phyloP scores from a whole-genome alignment of 2,113 vertebrate genomes.

The Herpetotheres cachinnans region DNA sequence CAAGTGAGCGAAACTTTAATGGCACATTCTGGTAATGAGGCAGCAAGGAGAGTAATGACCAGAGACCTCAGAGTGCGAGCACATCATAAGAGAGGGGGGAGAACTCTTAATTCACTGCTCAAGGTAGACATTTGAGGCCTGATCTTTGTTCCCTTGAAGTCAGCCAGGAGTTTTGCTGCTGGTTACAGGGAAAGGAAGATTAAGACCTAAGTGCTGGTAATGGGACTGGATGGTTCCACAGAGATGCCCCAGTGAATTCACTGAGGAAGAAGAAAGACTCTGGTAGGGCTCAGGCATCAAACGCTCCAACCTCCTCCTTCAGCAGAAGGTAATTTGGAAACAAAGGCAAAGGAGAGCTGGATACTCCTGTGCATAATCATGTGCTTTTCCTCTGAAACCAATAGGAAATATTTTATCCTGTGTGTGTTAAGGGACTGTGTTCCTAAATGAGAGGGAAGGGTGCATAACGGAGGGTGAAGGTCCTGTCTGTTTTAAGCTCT shows the following conservation, averaged over 20 bases:
- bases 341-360: neutral
- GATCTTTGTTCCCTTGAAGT: neutral
- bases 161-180: neutral
- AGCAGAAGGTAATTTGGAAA: neutral
- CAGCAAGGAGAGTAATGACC: slow-evolving; percentile 69
- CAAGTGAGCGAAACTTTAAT: slow-evolving; percentile 73
- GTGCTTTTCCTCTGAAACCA: neutral
- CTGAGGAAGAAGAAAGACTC: neutral
- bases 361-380: neutral
- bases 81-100: neutral
- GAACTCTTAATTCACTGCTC: neutral
- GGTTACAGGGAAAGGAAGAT: neutral
- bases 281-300: neutral
- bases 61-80: slow-evolving; percentile 2
- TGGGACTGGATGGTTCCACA: neutral
- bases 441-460: neutral
- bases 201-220: neutral
- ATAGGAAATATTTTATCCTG: neutral
- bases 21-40: slow-evolving; percentile 73
- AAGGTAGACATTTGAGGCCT: neutral
- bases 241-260: neutral
- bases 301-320: neutral
- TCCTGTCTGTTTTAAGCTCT: neutral
- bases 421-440: fast-evolving
- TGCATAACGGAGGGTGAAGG: neutral